These are phyloP conservation scores for Philhelius pedissequus DNA, from an alignment of 2,888 invertebrate genomes.

Conservation along the genomic window DNA sequence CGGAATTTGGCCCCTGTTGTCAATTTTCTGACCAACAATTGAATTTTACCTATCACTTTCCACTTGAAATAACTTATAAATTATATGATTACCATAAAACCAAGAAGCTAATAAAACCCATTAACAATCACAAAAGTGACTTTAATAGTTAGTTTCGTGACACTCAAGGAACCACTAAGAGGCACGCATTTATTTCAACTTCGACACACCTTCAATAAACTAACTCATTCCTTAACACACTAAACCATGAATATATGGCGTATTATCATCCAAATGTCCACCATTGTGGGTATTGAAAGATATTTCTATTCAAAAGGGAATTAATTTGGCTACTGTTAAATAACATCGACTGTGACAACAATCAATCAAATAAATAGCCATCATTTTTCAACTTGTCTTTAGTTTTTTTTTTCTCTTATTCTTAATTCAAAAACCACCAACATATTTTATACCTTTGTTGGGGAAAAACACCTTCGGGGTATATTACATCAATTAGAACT, in stretches of 20 bases:
- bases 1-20: too few species aligned
- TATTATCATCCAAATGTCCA: background rate
- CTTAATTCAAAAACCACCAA: background rate
- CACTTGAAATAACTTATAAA: too few species aligned
- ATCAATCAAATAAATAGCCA: slow-evolving; percentile 50
- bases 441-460: background rate
- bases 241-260: background rate
- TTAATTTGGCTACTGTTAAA: slow-evolving; percentile 64
- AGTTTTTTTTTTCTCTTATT: slow-evolving; percentile 7
- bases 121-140: background rate
- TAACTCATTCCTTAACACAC: background rate
- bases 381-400: slow-evolving; percentile 48
- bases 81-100: too few species aligned
- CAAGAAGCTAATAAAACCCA: too few species aligned
- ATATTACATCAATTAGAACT: slow-evolving; percentile 67
- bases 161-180: background rate
- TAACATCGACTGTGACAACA: slow-evolving; percentile 47
- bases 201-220: background rate
- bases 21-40: too few species aligned
- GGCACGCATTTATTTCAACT: background rate
- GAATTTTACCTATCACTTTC: too few species aligned
- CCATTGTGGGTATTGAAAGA: background rate
- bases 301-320: slow-evolving; percentile 19
- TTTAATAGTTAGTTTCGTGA: background rate
- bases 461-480: slow-evolving; percentile 51